Evolutionary conservation across 1,140 invertebrate species (phyloP), one percentile per base, ranked within the genome.

Genomic region (Scaptodrosophila lebanonensis): DNA sequence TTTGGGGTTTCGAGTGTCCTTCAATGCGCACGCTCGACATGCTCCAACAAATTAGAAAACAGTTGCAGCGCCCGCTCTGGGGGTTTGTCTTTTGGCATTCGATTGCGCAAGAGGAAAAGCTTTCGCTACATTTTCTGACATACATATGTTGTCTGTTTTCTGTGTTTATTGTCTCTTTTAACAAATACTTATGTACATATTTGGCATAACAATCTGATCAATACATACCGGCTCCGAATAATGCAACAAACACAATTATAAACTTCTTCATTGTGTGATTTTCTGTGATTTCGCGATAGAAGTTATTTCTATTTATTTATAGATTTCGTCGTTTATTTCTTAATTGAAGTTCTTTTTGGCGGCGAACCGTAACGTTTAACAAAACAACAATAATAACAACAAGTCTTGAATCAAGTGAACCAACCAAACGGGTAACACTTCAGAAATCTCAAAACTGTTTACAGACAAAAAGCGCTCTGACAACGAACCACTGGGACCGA

Each of bases 201-300:
- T 30, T 69, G 43, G 61, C 51, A 67, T 68, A 77, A 49, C 56
- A 73, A 77, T 56, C 63, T 73, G 64, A 30, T 73, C n/a, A 72
- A 79, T 86, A 86, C 85, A 85, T 86, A 86, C 85, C 85, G 85
- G 85, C 85, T 86, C 85, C 85, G 75, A 86, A 86, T 66, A 86
- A 82, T 83, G 85, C 85, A 72, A 86, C 83, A 68, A 86, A 84
- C 43, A 86, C 83, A 66, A 86, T 53, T 65, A 86, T 48, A 84
- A 85, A 86, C 82, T 73, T 86, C 64, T 86, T 86, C 85, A 86
- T 86, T 86, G 83, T 86, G 62, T 39, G 57, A 61, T 62, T 61
- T 39, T 53, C 52, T 39, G 29, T 45, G 33, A 42, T 48, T 32
- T 30, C 15, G 29, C n/a, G 17, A 35, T 16, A 13, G 52, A 49